phyloP scores from a whole-genome alignment of 2,888 invertebrate genomes.

The Patella caerulea region DNA sequence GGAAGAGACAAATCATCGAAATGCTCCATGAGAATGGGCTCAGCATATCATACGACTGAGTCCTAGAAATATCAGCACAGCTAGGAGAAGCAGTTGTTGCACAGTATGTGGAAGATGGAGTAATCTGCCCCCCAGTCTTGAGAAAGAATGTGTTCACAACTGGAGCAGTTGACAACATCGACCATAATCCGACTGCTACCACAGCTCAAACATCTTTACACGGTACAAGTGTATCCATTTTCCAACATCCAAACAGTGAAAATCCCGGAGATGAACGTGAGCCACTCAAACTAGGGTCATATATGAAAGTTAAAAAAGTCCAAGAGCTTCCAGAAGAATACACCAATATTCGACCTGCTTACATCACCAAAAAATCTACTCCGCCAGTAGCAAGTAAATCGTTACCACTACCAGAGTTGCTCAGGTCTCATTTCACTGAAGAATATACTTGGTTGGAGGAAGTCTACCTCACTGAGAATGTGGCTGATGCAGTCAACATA shows the following conservation, averaged over 20 bases:
- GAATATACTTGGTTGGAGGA: slow-evolving; percentile 4
- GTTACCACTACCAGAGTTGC: slow-evolving; percentile 17
- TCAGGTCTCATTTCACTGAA: slow-evolving; percentile 2
- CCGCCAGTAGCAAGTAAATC: slow-evolving; percentile 14
- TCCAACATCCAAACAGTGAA: slow-evolving; percentile 22
- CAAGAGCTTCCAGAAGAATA: neutral
- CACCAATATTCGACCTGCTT: no score
- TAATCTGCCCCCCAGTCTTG: slow-evolving; percentile 21
- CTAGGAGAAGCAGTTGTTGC: no score
- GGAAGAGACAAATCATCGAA: no score
- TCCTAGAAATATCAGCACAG: no score
- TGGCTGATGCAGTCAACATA: slow-evolving; percentile 18
- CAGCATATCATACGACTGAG: neutral
- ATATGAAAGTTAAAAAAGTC: no score
- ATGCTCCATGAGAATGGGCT: no score
- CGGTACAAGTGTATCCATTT: slow-evolving; percentile 30
- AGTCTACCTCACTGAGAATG: slow-evolving; percentile 1
- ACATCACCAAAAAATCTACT: neutral
- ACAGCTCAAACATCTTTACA: slow-evolving; percentile 30
- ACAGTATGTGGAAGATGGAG: no score
- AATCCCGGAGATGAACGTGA: slow-evolving; percentile 18
- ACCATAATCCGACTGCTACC: slow-evolving; percentile 29
- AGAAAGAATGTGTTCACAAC: slow-evolving; percentile 19
- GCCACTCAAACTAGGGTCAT: neutral
- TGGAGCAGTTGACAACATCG: slow-evolving; percentile 28